These are phyloP conservation scores for Apaloderma vittatum DNA, from an alignment of 2,113 vertebrate genomes.

Conservation along the genomic window DNA sequence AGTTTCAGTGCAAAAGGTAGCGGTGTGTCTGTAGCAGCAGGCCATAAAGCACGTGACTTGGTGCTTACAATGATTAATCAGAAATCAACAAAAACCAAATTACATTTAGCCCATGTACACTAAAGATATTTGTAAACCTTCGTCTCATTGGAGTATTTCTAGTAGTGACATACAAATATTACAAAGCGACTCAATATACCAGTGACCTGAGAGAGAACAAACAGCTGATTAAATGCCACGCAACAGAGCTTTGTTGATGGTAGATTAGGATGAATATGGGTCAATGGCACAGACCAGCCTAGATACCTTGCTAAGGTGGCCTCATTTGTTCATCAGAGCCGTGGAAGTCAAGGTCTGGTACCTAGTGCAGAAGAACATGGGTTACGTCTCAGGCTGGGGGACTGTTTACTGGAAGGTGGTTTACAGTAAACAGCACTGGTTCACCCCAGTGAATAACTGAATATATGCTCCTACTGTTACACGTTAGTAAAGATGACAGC, in stretches of 20 bases:
- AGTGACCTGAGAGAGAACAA: neutral
- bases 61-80: neutral
- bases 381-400: neutral
- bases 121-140: neutral
- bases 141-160: neutral
- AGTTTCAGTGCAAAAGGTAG: neutral
- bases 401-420: neutral
- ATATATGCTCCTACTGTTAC: neutral
- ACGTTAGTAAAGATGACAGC: neutral
- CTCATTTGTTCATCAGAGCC: neutral
- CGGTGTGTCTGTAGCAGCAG: neutral
- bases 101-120: neutral
- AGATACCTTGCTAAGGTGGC: neutral
- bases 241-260: neutral
- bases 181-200: neutral
- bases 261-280: neutral
- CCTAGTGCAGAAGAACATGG: neutral
- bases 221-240: neutral
- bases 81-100: neutral
- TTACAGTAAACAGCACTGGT: neutral
- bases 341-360: neutral
- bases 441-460: neutral
- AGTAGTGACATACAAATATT: neutral
- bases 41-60: neutral
- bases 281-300: neutral